phyloP scores from a whole-genome alignment of 2,113 vertebrate species.

The Pituophis catenifer region DNA sequence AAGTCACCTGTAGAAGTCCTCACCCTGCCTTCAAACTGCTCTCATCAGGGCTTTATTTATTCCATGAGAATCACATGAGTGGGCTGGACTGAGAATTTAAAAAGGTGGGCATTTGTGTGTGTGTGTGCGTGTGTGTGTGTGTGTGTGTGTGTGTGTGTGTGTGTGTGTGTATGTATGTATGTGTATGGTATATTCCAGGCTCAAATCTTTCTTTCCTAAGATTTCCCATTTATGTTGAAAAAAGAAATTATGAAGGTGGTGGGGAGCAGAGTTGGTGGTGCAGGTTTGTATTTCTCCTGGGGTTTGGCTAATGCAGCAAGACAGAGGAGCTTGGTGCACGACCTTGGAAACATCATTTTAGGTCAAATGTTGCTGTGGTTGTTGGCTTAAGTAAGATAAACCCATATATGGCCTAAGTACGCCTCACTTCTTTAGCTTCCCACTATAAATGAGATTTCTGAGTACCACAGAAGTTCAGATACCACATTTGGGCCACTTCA shows the following conservation, averaged over 20 bases:
- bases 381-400: background rate
- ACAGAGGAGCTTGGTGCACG: background rate
- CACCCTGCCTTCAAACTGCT: background rate
- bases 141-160: too few species aligned
- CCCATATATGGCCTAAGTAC: background rate
- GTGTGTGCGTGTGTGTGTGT: background rate
- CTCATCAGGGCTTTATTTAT: conserved; percentile 10
- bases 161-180: too few species aligned
- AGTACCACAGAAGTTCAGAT: background rate
- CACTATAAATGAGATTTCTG: background rate
- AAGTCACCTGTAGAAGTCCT: background rate
- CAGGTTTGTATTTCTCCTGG: background rate
- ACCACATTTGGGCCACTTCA: background rate
- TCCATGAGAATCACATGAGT: background rate
- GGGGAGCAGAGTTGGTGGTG: background rate
- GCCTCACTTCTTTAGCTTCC: background rate
- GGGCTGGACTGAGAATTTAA: background rate
- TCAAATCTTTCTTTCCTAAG: background rate
- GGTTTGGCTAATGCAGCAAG: background rate
- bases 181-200: background rate
- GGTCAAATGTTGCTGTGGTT: background rate
- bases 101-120: background rate
- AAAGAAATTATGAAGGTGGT: background rate
- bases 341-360: background rate
- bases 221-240: background rate